phyloP scores from a whole-genome alignment of 1,140 invertebrate species.

The Papilio glaucus region DNA sequence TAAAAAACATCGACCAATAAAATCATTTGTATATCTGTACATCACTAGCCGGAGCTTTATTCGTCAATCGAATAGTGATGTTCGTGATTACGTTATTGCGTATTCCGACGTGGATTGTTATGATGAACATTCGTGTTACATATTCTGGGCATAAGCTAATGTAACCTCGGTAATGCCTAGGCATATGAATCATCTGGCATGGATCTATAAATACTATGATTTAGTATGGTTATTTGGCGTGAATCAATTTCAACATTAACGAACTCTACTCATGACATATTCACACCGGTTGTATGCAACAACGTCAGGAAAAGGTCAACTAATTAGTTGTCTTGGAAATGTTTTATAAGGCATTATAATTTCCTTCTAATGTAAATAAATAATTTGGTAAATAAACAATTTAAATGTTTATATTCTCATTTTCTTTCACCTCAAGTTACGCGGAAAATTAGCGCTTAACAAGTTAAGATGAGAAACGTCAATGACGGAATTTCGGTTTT shows the following conservation, averaged over 20 bases:
- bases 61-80: not conserved
- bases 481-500: no score
- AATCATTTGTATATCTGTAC: not conserved
- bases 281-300: no score
- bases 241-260: not conserved
- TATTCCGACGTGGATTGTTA: constrained; percentile 2
- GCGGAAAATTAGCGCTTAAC: no score
- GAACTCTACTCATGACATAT: no score
- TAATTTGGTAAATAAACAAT: no score
- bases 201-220: constrained; percentile 8
- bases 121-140: constrained; percentile 8
- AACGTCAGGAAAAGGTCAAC: no score
- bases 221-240: constrained; percentile 4
- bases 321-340: no score
- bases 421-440: no score
- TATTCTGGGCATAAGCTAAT: constrained; percentile 5
- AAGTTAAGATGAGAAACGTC: no score
- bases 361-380: no score
- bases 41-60: not conserved
- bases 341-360: no score
- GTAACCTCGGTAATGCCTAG: not conserved
- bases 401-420: no score
- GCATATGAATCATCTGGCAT: not conserved
- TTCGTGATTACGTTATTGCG: not conserved
- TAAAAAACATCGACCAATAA: not conserved